phyloP scores from a whole-genome alignment of 2,113 vertebrate species.

The Grus americana region DNA sequence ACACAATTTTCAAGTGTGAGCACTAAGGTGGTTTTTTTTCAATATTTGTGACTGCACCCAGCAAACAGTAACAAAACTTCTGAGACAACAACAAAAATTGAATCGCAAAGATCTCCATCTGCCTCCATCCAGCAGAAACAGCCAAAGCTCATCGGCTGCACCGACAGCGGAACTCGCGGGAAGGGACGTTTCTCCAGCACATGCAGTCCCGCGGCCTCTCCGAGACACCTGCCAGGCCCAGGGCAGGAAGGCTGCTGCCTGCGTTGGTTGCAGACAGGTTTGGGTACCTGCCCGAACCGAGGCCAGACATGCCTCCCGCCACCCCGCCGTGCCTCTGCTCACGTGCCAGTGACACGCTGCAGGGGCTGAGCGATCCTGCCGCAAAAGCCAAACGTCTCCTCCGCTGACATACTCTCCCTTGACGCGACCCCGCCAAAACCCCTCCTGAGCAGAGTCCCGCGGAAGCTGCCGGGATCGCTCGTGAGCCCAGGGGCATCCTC shows the following conservation, averaged over 20 bases:
- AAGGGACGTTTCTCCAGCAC: accelerated
- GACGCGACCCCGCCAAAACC: not conserved
- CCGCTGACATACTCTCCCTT: accelerated
- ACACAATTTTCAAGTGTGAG: not conserved
- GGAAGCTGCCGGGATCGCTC: accelerated
- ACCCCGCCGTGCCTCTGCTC: accelerated
- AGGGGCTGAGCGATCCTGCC: accelerated
- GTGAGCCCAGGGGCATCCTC: not conserved
- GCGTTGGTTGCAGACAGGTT: accelerated
- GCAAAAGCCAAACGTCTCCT: accelerated
- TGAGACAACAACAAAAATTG: too few relatives aligned
- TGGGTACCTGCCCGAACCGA: not conserved
- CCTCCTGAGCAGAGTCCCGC: not conserved
- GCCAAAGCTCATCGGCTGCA: not conserved
- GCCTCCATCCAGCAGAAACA: not conserved
- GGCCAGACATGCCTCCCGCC: accelerated
- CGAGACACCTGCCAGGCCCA: too few relatives aligned
- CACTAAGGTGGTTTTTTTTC: not conserved
- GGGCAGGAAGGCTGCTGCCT: not conserved
- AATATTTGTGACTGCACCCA: not conserved
- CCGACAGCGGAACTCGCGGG: accelerated
- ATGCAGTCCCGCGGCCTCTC: accelerated
- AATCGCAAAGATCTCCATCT: accelerated
- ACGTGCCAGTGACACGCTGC: accelerated
- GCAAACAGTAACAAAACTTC: not conserved